These are phyloP conservation scores for Aplochiton taeniatus DNA, from an alignment of 2,797 vertebrate genomes.

Conservation along the genomic window DNA sequence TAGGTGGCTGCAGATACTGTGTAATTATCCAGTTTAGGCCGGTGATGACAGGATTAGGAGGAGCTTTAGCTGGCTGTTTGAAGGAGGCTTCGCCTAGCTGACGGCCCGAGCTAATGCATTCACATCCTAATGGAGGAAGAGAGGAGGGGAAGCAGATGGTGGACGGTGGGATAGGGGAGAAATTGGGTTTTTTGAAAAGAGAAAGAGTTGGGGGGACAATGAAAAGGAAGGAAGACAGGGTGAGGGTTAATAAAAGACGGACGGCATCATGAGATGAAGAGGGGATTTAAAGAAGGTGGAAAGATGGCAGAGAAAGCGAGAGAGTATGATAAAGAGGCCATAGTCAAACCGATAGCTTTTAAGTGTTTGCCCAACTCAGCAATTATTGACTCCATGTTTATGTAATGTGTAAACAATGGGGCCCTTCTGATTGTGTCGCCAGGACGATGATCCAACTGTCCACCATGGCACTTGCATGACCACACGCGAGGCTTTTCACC, in stretches of 20 bases:
- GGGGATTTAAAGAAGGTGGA: too few relatives aligned
- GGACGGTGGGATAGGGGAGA: not conserved
- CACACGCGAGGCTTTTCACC: too few relatives aligned
- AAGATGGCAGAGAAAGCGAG: too few relatives aligned
- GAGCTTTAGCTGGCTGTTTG: constrained; percentile 25
- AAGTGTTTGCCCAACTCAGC: not conserved
- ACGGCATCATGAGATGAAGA: too few relatives aligned
- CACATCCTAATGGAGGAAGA: not conserved
- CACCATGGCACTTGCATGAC: too few relatives aligned
- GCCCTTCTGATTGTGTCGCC: not conserved
- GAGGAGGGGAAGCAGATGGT: not conserved
- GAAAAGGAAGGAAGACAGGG: too few relatives aligned
- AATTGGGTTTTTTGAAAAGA: not conserved
- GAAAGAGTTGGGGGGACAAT: not conserved
- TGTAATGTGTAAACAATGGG: not conserved
- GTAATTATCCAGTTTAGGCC: constrained; percentile 41
- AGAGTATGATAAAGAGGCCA: too few relatives aligned
- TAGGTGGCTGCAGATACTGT: constrained; percentile 30
- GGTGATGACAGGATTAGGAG: constrained; percentile 39
- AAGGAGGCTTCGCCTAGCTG: constrained; percentile 24
- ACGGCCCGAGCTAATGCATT: constrained; percentile 24
- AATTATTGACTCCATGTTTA: not conserved
- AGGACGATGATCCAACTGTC: too few relatives aligned
- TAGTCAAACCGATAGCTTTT: too few relatives aligned
- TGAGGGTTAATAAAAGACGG: too few relatives aligned